These are phyloP conservation scores for Erythrolamprus reginae DNA, from an alignment of 2,113 vertebrate genomes.

Conservation along the genomic window DNA sequence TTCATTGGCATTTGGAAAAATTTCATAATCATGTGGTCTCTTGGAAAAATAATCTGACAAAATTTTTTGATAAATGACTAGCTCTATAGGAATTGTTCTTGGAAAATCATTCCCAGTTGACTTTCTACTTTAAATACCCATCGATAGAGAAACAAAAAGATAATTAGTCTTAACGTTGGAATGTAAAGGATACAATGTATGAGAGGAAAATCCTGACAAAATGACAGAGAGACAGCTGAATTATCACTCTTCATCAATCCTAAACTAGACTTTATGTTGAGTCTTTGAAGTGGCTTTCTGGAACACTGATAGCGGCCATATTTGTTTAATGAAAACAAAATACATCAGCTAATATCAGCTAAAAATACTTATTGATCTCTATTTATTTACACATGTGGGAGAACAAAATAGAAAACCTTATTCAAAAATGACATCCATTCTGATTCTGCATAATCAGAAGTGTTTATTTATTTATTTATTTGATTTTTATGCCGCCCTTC, in stretches of 20 bases:
- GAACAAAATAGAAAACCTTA: background rate
- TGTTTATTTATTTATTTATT: too few relatives aligned
- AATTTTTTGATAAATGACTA: conserved; percentile 1
- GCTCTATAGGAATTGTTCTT: conserved; percentile 6
- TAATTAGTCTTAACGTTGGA: background rate
- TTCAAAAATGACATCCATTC: background rate
- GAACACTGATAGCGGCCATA: background rate
- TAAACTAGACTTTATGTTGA: background rate
- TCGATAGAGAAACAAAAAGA: background rate
- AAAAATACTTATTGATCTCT: background rate
- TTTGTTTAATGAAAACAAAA: background rate
- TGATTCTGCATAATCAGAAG: background rate
- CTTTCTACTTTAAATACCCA: background rate
- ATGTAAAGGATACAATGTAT: conserved; percentile 1
- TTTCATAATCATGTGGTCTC: conserved; percentile 7
- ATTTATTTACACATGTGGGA: background rate
- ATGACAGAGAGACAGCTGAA: conserved; percentile 2
- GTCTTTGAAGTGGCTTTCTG: background rate
- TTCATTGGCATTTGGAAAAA: conserved; percentile 19
- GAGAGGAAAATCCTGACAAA: background rate
- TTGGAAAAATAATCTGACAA: conserved; percentile 4
- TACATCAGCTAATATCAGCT: background rate
- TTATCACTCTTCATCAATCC: background rate
- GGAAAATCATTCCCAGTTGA: background rate
- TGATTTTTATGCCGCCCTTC: too few relatives aligned